Conservation (phyloP, 1,140 invertebrate species). For the Ruditapes philippinarum region DNA sequence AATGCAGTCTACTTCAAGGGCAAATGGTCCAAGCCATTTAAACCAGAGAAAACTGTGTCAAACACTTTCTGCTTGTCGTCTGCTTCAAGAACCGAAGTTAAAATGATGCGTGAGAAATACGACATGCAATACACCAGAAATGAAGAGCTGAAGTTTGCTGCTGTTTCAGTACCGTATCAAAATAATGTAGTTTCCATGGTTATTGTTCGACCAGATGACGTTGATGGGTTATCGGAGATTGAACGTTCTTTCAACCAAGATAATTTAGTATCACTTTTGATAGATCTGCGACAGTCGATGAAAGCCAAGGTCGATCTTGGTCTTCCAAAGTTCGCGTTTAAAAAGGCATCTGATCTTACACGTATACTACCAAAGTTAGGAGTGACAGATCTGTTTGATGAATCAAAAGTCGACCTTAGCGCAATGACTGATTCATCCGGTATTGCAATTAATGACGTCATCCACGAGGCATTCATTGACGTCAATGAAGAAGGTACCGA, state of each 20-base stretch:
- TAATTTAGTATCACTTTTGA: constrained; percentile 83
- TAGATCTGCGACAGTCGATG: background rate
- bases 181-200: constrained; percentile 89
- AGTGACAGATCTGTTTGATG: constrained; percentile 89
- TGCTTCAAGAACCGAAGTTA: constrained; percentile 82
- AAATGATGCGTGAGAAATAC: constrained; percentile 82
- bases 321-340: constrained; percentile 91
- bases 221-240: constrained; percentile 85
- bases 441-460: constrained; percentile 70
- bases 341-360: constrained; percentile 88
- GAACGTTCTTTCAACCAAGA: constrained; percentile 87
- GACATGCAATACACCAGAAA: constrained; percentile 36
- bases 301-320: constrained; percentile 71
- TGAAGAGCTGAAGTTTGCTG: constrained; percentile 89
- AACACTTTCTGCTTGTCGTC: constrained; percentile 49
- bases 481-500: constrained; percentile 87
- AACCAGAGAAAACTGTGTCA: constrained; percentile 87
- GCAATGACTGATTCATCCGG: constrained; percentile 80
- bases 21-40: constrained; percentile 91
- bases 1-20: constrained; percentile 93
- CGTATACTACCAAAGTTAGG: constrained; percentile 87
- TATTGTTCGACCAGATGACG: constrained; percentile 90
- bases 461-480: constrained; percentile 86
- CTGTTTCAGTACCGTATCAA: constrained; percentile 92
- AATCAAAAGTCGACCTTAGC: constrained; percentile 89